Conservation (phyloP, 2,888 invertebrate genomes). For the Euspilapteryx auroguttella region DNA sequence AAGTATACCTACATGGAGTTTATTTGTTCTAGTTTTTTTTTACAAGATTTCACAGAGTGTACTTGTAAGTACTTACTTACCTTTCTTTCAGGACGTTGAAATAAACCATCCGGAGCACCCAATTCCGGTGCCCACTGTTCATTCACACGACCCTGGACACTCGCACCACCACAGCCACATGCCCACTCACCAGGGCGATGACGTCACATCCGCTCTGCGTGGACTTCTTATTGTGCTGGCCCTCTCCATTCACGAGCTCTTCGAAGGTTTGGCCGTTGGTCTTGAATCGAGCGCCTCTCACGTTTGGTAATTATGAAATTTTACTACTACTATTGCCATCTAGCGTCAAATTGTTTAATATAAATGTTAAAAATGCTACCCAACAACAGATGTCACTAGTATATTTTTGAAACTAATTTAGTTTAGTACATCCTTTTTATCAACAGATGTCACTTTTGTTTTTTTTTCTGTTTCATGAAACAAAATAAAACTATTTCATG, state of each 20-base stretch:
- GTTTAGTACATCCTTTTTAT: not conserved
- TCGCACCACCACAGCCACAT: constrained; percentile 44
- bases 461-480: no score
- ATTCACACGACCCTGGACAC: constrained; percentile 19
- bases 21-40: no score
- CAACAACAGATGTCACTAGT: constrained; percentile 15
- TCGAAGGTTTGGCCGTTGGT: constrained; percentile 84
- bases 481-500: no score
- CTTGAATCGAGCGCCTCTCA: constrained; percentile 63
- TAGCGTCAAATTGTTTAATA: constrained; percentile 13
- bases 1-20: no score
- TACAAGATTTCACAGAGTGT: no score
- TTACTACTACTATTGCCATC: constrained; percentile 12
- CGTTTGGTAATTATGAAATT: constrained; percentile 49
- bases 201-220: constrained; percentile 61
- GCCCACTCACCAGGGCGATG: constrained; percentile 30
- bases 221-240: constrained; percentile 82
- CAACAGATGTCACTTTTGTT: not conserved
- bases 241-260: constrained; percentile 82
- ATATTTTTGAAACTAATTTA: no score
- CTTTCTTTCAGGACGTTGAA: constrained; percentile 27
- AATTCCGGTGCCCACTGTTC: no score
- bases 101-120: constrained; percentile 15
- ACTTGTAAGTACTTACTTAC: no score
- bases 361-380: no score